Evolutionary conservation across 2,113 vertebrate species (phyloP), one percentile per base, ranked within the genome.

Genomic region (Phrynosoma platyrhinos): DNA sequence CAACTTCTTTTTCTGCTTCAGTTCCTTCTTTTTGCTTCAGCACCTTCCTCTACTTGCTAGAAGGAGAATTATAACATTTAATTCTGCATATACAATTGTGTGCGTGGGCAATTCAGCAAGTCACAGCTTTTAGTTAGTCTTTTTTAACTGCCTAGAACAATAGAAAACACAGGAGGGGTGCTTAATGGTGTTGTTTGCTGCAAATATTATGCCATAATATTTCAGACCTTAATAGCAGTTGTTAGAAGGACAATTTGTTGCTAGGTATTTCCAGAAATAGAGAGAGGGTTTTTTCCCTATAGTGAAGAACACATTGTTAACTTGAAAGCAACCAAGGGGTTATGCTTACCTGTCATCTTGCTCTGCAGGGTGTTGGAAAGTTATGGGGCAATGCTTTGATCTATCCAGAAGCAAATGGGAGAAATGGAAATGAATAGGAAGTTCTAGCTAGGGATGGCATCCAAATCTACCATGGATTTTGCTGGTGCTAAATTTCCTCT

Each of bases 161-260:
- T 53, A n/a, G 42, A 79, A 80, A 53, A 5, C 10, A 69, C 5
- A 71, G 5, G 36, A 4, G 40, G 32, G 53, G 9, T 8, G 5
- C 42, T 77, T 85, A 64, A 77, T 77, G 55, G 2, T 18, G 21
- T 79, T 55, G 30, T 68, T 79, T 86, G 40, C 58, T 85, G 58
- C 8, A 85, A 78, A 86, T 78, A 85, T 52, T 78, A 53, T 53
- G 42, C n/a, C 30, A 36, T 86, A 27, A 23, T 79, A 69, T 52
- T 79, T 85, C 42, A 52, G 21, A 18, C 30, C 30, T 47, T 71
- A 71, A 79, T 7, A 53, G 42, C 21, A 53, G 62, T 79, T 36
- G 66, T 18, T 62, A 75, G 68, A 84, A 84, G 71, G 52, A 75
- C 52, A 58, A 55, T 75, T 9, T 32, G n/a, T 84, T 84, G 71